Conservation (phyloP, 2,797 vertebrate species). For the Novumbra hubbsi region DNA sequence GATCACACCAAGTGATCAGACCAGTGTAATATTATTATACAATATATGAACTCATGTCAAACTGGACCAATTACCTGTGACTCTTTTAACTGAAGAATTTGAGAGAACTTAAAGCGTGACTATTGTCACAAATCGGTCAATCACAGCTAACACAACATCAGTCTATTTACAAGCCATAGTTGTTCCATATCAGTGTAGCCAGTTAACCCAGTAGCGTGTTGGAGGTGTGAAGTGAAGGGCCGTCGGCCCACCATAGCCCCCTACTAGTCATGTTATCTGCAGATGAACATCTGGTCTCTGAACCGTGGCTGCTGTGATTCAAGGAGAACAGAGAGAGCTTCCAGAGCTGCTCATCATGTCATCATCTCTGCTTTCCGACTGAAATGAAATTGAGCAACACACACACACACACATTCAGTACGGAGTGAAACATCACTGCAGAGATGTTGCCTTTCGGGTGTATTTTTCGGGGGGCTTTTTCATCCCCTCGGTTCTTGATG, state of each 20-base stretch:
- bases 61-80: background rate
- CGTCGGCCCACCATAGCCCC: background rate
- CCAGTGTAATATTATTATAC: too few species aligned
- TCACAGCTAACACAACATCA: background rate
- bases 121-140: background rate
- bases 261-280: background rate
- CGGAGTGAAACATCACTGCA: background rate
- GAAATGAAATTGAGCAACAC: background rate
- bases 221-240: background rate
- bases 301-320: background rate
- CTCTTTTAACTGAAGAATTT: background rate
- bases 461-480: background rate
- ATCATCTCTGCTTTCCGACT: background rate
- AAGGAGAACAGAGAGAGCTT: constrained; percentile 56
- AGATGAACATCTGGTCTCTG: background rate
- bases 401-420: background rate
- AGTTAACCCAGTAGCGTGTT: background rate
- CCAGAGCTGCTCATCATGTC: background rate
- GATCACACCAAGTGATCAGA: too few species aligned
- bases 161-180: background rate
- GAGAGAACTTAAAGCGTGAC: background rate
- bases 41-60: background rate
- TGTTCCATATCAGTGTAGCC: background rate
- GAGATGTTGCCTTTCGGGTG: background rate
- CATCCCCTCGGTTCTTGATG: background rate